Percentiles rank a stretch among this genome's conserved stretches.
These are phyloP conservation scores for Hormiphora californensis DNA, from an alignment of 37 sponge, comb jelly and placozoan genomes.

Conservation along the genomic window DNA sequence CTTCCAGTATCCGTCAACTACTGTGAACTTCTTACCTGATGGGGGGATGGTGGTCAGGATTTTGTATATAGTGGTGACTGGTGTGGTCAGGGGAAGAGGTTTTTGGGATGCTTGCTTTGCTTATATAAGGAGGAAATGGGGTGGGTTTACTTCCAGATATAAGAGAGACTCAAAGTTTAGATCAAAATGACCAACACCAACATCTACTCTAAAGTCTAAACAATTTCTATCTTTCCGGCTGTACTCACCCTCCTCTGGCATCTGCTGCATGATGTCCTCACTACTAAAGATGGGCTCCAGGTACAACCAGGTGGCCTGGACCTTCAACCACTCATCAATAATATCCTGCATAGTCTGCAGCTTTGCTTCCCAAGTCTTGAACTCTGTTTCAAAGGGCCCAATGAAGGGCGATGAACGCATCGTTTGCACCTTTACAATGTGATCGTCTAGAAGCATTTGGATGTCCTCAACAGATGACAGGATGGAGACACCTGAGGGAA, in stretches of 20 bases:
- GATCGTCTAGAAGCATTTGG: constrained; percentile 91
- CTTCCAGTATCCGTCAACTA: constrained; percentile 84
- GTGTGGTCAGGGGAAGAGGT: too few species aligned
- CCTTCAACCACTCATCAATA: constrained; percentile 93
- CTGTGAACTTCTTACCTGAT: constrained; percentile 79
- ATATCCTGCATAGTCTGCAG: constrained; percentile 86
- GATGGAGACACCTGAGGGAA: constrained; percentile 72
- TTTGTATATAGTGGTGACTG: too few species aligned
- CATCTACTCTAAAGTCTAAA: too few species aligned
- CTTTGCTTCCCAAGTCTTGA: constrained; percentile 91
- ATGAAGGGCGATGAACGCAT: constrained; percentile 98
- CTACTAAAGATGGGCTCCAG: constrained; percentile 96
- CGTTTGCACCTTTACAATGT: constrained; percentile 93
- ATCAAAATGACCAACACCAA: too few species aligned
- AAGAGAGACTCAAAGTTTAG: too few species aligned
- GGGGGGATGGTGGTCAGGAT: too few species aligned
- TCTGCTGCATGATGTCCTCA: constrained; percentile 96
- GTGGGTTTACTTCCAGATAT: too few species aligned
- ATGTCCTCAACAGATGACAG: constrained; percentile 90
- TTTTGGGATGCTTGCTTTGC: too few species aligned
- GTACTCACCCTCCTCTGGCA: constrained; percentile 89
- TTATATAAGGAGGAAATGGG: too few species aligned
- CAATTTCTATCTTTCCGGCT: background rate
- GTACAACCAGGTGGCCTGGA: constrained; percentile 93
- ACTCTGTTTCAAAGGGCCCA: constrained; percentile 89